Percentiles rank a stretch among this genome's conserved stretches.
Evolutionary conservation across 2,888 invertebrate species (phyloP).

Genomic region (Mimumesa dahlbomi): DNA sequence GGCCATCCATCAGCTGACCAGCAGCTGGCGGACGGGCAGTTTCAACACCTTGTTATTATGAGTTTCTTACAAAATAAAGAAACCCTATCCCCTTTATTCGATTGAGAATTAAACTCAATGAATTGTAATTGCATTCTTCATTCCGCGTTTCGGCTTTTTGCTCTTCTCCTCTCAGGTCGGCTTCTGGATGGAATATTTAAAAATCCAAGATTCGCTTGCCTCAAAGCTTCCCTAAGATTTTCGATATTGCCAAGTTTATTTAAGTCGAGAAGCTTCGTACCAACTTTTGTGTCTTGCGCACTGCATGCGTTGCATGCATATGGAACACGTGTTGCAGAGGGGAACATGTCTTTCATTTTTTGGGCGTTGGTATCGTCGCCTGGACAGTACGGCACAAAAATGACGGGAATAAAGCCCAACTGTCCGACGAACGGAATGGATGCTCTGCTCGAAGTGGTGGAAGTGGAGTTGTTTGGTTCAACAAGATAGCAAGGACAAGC

Average conservation of each 20-base stretch:
- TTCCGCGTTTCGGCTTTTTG: conserved; percentile 51
- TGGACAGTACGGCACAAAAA: conserved; percentile 87
- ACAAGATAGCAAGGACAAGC: conserved; percentile 85
- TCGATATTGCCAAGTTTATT: conserved; percentile 66
- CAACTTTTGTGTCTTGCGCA: conserved; percentile 66
- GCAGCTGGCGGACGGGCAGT: conserved; percentile 63
- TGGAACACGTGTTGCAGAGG: conserved; percentile 83
- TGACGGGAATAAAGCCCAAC: conserved; percentile 86
- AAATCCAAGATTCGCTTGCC: conserved; percentile 70
- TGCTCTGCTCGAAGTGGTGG: conserved; percentile 74
- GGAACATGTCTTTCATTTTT: conserved; percentile 83
- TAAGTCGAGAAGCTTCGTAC: conserved; percentile 60
- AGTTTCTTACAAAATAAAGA: conserved; percentile 12
- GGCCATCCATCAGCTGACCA: conserved; percentile 66
- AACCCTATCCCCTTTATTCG: conserved; percentile 2
- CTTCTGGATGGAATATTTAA: conserved; percentile 69
- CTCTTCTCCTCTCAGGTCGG: conserved; percentile 45
- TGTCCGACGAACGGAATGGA: conserved; percentile 69
- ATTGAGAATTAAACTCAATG: conserved; percentile 8
- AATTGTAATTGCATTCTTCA: conserved; percentile 45
- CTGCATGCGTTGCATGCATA: conserved; percentile 85
- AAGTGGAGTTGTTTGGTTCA: conserved; percentile 81
- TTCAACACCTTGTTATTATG: conserved; percentile 23
- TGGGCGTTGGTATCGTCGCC: conserved; percentile 78
- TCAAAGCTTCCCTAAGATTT: conserved; percentile 64